Evolutionary conservation across 2,888 invertebrate species (phyloP), one percentile per base, ranked within the genome.

Genomic region (Steromphala cineraria): DNA sequence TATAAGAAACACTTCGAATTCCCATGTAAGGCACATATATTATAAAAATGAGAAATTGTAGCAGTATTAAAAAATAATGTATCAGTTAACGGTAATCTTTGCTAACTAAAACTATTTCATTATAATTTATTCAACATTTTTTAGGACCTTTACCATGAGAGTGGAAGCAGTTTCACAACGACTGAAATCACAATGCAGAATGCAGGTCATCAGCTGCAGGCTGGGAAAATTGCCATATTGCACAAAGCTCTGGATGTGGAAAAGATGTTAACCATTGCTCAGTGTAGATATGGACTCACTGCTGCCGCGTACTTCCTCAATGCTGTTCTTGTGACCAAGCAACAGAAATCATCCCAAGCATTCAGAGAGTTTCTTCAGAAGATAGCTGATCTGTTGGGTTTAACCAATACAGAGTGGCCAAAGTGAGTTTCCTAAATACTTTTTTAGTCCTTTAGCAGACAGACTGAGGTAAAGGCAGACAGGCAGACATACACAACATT

Each of bases 211-310:
- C 75, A 81, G 28, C 75, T 87, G 19, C 75, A 74, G 31, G 55
- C 78, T 21, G 83, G 82, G 21, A 62, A 17, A 53, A 31, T 74
- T 10, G 75, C 56, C 53, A 78, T 87, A 17, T 31, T 74, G 31
- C 62, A 15, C 13, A 76, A 83, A 62, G 75, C 52, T 8, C 55
- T 85, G 13, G 40, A 77, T 74, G 81, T 89, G 5, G 82, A 82
- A n/a, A 84, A 86, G 62, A 53, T 89, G 21, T 83, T 83, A 53
- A 83, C 83, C n/a, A 31, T 89, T 46, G 89, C 89, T 7, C 78
- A 81, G 31, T 81, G 83, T 24, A 82, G 89, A 53, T 87, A 84
- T 79, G 89, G 88, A 0, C 86, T 89, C 40, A 75, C 82, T 36
- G 82, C 87, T 15, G 80, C 84, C 0, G 89, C 89, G 7, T 85